Conservation (phyloP, 2,113 vertebrate species). For the Capreolus pygargus region DNA sequence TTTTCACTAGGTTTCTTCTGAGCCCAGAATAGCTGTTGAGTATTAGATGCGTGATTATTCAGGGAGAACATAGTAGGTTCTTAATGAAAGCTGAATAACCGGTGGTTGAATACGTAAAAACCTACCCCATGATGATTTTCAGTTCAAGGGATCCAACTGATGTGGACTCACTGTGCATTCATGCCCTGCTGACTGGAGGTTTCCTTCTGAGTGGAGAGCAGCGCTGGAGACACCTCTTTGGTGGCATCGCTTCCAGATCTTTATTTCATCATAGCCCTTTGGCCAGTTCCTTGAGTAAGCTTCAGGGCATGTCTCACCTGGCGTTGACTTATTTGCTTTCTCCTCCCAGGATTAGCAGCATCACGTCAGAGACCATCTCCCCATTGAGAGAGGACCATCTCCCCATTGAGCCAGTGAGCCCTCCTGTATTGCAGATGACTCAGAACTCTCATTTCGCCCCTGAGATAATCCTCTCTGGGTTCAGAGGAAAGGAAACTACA, state of each 20-base stretch:
- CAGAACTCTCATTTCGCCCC: not conserved
- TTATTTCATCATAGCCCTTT: not conserved
- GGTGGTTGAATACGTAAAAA: not conserved
- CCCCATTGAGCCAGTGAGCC: not conserved
- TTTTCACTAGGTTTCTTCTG: not conserved
- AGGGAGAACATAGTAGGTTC: not conserved
- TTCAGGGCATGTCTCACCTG: not conserved
- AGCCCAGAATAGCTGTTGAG: not conserved
- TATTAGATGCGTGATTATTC: not conserved
- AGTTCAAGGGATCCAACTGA: too few species aligned
- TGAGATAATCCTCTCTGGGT: not conserved
- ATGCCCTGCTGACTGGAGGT: not conserved
- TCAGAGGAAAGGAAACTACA: not conserved
- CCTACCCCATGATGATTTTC: not conserved
- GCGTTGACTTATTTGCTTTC: not conserved
- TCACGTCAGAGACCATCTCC: not conserved
- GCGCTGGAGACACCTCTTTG: too few species aligned
- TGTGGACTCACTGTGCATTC: not conserved
- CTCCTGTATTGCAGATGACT: not conserved
- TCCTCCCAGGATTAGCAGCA: not conserved
- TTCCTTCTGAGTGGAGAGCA: not conserved
- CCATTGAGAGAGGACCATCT: not conserved
- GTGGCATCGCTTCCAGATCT: not conserved
- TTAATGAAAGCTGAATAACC: not conserved
- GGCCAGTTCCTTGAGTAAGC: not conserved